phyloP scores from a whole-genome alignment of 2,888 invertebrate species.

The Stegophylla sp. region DNA sequence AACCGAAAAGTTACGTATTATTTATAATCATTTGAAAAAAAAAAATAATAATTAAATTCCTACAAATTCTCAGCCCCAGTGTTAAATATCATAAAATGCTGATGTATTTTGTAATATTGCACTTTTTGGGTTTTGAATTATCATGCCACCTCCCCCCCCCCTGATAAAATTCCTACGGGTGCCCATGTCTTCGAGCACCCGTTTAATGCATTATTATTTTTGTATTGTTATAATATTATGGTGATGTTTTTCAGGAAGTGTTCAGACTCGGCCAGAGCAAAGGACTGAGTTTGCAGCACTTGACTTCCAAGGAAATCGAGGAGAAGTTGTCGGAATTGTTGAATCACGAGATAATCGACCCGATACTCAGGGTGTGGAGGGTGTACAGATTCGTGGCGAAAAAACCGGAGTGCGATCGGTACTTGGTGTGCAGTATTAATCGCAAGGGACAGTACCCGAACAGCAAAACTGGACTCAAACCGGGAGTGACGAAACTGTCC shows the following conservation, averaged over 20 bases:
- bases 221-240: too few relatives aligned
- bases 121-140: too few relatives aligned
- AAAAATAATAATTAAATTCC: too few relatives aligned
- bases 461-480: slow-evolving; percentile 75
- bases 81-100: too few relatives aligned
- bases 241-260: slow-evolving; percentile 71
- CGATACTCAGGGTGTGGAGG: slow-evolving; percentile 80
- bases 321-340: slow-evolving; percentile 80
- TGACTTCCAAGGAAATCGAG: slow-evolving; percentile 76
- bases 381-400: slow-evolving; percentile 78
- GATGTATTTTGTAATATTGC: too few relatives aligned
- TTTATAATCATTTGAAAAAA: too few relatives aligned
- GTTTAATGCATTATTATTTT: too few relatives aligned
- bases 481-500: slow-evolving; percentile 75
- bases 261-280: slow-evolving; percentile 75
- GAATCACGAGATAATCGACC: slow-evolving; percentile 83
- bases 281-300: slow-evolving; percentile 71
- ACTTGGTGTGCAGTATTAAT: slow-evolving; percentile 81
- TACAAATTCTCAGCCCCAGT: too few relatives aligned
- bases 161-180: too few relatives aligned
- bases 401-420: slow-evolving; percentile 77
- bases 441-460: slow-evolving; percentile 68
- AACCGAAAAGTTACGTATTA: too few relatives aligned
- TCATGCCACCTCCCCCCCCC: too few relatives aligned
- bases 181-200: too few relatives aligned